phyloP scores from a whole-genome alignment of 2,113 vertebrate species.

The Epinephelus cyanopodus region DNA sequence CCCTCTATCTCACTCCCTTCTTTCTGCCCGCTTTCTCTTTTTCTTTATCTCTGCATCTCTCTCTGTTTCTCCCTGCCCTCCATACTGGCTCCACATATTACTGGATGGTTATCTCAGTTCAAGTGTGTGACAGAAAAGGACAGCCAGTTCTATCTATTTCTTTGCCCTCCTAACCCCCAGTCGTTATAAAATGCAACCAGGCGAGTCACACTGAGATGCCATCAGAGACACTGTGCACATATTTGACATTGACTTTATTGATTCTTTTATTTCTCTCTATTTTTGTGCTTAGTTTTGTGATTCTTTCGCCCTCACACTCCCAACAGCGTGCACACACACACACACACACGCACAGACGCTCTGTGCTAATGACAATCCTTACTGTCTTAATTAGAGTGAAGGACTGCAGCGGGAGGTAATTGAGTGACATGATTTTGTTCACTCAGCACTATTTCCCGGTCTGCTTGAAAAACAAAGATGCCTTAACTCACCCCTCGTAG shows the following conservation, averaged over 20 bases:
- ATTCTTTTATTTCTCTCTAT: slow-evolving; percentile 9
- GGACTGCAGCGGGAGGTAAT: slow-evolving; percentile 39
- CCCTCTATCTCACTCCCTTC: slow-evolving; percentile 23
- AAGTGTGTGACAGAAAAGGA: slow-evolving; percentile 52
- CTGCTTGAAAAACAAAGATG: slow-evolving; percentile 50
- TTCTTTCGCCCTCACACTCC: background rate
- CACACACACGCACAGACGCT: background rate
- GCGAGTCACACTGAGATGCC: slow-evolving; percentile 8
- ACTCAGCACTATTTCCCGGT: slow-evolving; percentile 61
- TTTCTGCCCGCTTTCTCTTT: slow-evolving; percentile 12
- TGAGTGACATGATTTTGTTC: slow-evolving; percentile 55
- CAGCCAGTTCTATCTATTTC: slow-evolving; percentile 40
- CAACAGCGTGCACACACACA: background rate
- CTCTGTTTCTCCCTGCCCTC: slow-evolving; percentile 32
- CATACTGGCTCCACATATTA: slow-evolving; percentile 61
- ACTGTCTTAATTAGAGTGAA: slow-evolving; percentile 53
- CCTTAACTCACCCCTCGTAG: slow-evolving; percentile 53
- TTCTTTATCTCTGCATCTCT: slow-evolving; percentile 39
- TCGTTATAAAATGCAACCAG: slow-evolving; percentile 39
- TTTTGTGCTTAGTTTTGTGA: slow-evolving; percentile 5
- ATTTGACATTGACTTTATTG: slow-evolving; percentile 33
- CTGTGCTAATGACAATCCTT: slow-evolving; percentile 29
- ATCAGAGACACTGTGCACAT: slow-evolving; percentile 8
- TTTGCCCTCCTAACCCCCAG: slow-evolving; percentile 21
- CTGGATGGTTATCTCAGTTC: slow-evolving; percentile 66